phyloP scores from a whole-genome alignment of 2,888 invertebrate genomes.

The Byasa hedistus region DNA sequence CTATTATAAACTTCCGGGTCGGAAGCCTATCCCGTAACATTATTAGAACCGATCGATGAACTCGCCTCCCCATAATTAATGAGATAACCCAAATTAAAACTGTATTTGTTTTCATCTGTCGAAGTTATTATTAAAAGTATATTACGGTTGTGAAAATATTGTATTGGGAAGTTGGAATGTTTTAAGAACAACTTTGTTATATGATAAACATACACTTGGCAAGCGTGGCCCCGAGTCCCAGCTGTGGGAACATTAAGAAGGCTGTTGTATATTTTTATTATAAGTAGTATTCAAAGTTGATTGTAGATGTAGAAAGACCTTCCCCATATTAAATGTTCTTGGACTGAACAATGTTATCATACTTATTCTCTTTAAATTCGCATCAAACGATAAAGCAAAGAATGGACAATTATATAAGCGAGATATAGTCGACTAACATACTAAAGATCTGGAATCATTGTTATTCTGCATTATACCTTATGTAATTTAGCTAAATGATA shows the following conservation, averaged over 20 bases:
- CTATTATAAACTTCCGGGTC: not conserved
- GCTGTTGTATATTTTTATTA: no score
- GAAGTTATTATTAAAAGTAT: no score
- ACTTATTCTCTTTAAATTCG: conserved; percentile 15
- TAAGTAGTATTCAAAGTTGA: no score
- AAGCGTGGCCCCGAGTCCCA: no score
- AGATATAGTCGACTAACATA: not conserved
- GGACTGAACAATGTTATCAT: conserved; percentile 20
- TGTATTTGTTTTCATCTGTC: no score
- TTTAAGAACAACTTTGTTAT: no score
- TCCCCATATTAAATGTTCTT: conserved; percentile 1
- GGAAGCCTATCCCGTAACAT: not conserved
- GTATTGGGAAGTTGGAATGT: no score
- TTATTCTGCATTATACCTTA: not conserved
- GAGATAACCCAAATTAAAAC: not conserved
- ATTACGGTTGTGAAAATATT: no score
- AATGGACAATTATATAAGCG: conserved; percentile 21
- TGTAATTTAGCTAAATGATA: not conserved
- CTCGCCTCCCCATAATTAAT: not conserved
- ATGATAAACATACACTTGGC: no score
- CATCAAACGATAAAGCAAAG: conserved; percentile 8
- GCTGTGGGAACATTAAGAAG: no score
- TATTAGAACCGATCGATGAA: not conserved
- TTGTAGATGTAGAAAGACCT: no score
- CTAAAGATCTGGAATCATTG: conserved; percentile 3